Percentiles rank a stretch among this genome's conserved stretches.
Evolutionary conservation across 2,113 vertebrate species (phyloP).

Genomic region (Perca flavescens): DNA sequence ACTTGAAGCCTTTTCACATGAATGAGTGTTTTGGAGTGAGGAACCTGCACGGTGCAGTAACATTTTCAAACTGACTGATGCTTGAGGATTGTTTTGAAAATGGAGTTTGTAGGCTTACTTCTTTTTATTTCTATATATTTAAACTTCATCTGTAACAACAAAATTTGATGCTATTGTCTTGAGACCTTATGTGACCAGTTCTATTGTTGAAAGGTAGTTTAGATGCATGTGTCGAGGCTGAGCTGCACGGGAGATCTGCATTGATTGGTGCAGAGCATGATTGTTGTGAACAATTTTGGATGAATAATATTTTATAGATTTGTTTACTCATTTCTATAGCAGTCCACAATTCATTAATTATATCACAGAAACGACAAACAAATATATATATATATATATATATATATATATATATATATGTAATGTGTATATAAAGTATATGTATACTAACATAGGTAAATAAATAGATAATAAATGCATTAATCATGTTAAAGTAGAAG

Average conservation of each 20-base stretch:
- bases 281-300: not conserved
- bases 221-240: not conserved
- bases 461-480: too few relatives aligned
- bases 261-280: constrained; percentile 13
- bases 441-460: too few relatives aligned
- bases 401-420: too few relatives aligned
- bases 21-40: constrained; percentile 2
- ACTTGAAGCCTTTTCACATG: not conserved
- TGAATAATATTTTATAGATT: not conserved
- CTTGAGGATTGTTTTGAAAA: not conserved
- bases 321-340: not conserved
- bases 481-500: not conserved
- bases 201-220: not conserved
- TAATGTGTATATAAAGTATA: too few relatives aligned
- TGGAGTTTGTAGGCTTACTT: not conserved
- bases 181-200: not conserved
- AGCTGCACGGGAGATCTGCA: not conserved
- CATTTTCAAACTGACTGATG: constrained; percentile 7
- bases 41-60: constrained; percentile 25
- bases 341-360: not conserved
- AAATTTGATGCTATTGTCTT: not conserved
- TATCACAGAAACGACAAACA: too few relatives aligned
- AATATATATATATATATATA: not conserved
- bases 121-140: not conserved
- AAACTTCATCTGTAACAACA: not conserved